Conservation (phyloP, 2,113 vertebrate species). For the Felis catus region F.catus_Fca126_mat1.0 CM031413.1:117626001-117626500, state of each 20-base stretch:
- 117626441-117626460: not conserved
- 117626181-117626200: not conserved
- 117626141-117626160: conserved; percentile 44
- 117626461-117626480: not conserved
- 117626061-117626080: not conserved
- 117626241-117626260: not conserved
- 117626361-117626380: not conserved
- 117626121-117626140: not conserved
- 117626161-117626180: conserved; percentile 46
- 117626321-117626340: not conserved
- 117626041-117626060: not conserved
- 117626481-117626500: not conserved
- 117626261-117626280: not conserved
- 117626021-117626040: not conserved
- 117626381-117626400: not conserved
- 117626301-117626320: not conserved
- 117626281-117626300: not conserved
- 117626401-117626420: not conserved
- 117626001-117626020: not conserved
- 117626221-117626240: conserved; percentile 46
- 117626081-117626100: not conserved
- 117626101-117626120: not conserved
- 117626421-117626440: not conserved
- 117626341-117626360: not conserved
- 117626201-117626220: conserved; percentile 68